Base-by-base conservation (phyloP, 2,888 invertebrate genomes). In the Caradrina clavipalpis region DNA sequence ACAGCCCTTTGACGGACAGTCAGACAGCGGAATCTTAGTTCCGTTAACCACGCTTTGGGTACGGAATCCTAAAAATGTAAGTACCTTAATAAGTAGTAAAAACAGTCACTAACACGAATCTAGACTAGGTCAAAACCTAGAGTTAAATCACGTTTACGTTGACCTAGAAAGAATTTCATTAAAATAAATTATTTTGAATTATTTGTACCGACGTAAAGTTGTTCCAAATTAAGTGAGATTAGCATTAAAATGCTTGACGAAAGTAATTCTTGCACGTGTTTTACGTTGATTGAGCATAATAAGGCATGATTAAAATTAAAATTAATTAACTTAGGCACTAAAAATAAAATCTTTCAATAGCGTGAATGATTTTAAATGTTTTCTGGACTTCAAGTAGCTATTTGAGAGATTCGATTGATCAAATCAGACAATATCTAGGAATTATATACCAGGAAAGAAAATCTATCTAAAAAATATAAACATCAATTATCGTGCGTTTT, bases 141-240 rank as follows among this genome's bases (percentile, higher is more conserved):
- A 59, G 39, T 31, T 39, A 26, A 21, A 13, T 45, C 13, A 55
- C 8, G 8, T 11, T 47, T 17, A 15, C 31, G 17, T 22, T 49
- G 50, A 63, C 58, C 49, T 45, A n/a, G 11, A 76, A 69, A 58
- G 19, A 49, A 5, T 69, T 57, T 26, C 11, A 51, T 31, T 47
- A 51, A 76, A 57, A 76, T 45, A 75, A 65, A 56, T 11, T n/a
- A 13, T 7, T 3, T 8, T 7, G 22, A n/a, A 19, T 42, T 56
- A 55, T 74, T 74, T 53, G 19, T 53, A 56, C 17, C 10, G 3
- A 45, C 6, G 6, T 42, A 53, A 39, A 42, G 0, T 42, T 19
- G 13, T 62, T 47, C 35, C 35, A 21, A 76, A 63, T 64, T 51
- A 53, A 63, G 22, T 63, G 11, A 55, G 35, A 45, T 64, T 26